phyloP scores from a whole-genome alignment of 2,113 vertebrate genomes.

The Hystrix cristata region DNA sequence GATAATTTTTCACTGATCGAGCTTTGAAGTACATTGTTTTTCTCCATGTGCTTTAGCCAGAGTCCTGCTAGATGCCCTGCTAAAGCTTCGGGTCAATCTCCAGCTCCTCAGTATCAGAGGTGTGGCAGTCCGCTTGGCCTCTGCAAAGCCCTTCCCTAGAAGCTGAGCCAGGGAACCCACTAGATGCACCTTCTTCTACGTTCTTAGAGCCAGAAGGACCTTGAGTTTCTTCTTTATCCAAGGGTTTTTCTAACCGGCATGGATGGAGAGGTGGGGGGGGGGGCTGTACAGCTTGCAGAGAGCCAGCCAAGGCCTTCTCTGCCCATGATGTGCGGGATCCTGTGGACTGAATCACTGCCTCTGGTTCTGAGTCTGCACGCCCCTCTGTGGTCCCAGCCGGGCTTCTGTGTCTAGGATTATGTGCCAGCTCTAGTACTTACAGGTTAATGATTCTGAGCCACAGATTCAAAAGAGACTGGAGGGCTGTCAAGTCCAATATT shows the following conservation, averaged over 20 bases:
- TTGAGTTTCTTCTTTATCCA: neutral
- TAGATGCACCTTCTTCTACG: neutral
- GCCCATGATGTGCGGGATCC: neutral
- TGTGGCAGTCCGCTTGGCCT: neutral
- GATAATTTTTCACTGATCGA: neutral
- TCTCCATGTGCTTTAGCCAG: neutral
- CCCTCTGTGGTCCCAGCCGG: neutral
- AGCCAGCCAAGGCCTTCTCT: neutral
- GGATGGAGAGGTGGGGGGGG: neutral
- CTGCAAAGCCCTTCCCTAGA: neutral
- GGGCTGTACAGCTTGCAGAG: neutral
- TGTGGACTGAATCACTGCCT: neutral
- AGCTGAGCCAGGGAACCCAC: neutral
- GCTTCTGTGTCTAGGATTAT: neutral
- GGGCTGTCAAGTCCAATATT: neutral
- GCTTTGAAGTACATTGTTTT: conserved; percentile 24
- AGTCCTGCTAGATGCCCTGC: neutral
- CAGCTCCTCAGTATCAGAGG: neutral
- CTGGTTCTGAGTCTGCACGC: neutral
- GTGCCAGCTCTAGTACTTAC: neutral
- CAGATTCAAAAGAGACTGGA: neutral
- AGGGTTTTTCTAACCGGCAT: neutral
- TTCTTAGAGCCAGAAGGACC: neutral
- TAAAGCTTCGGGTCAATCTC: neutral
- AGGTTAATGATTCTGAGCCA: neutral